Conservation (phyloP, 2,888 invertebrate genomes). For the Chouioia cunea region DNA sequence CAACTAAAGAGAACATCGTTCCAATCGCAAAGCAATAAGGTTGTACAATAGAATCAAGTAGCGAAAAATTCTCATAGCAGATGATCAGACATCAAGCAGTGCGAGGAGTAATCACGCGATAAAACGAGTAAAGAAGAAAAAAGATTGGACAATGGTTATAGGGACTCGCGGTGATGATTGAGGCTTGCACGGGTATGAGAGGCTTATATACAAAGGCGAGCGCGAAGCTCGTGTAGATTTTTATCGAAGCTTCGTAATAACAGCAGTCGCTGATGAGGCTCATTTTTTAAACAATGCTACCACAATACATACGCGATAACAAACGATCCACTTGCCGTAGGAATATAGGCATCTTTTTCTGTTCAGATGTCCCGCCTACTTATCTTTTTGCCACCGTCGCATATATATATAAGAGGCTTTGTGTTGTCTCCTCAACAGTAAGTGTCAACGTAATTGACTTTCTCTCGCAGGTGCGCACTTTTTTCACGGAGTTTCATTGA, state of each 20-base stretch:
- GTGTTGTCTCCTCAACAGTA: constrained; percentile 17
- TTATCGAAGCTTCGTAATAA: constrained; percentile 40
- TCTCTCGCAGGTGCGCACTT: not conserved
- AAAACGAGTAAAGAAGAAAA: not conserved
- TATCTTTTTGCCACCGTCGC: not conserved
- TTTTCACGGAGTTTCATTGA: no score
- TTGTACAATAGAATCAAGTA: no score
- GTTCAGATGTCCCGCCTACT: not conserved
- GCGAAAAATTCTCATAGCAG: no score
- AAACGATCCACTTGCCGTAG: constrained; percentile 1
- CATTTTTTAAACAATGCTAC: constrained; percentile 30
- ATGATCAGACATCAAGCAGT: not conserved
- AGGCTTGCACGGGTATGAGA: not conserved
- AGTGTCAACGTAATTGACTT: constrained; percentile 23
- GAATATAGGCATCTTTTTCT: constrained; percentile 2
- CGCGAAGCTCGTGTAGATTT: constrained; percentile 32
- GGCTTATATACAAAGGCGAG: not conserved
- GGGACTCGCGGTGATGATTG: constrained; percentile 28
- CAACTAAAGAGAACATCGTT: no score
- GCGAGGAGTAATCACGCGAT: constrained; percentile 25
- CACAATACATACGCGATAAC: not conserved
- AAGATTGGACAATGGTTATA: constrained; percentile 22
- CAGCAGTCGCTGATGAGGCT: constrained; percentile 39
- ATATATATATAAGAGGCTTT: constrained; percentile 18
- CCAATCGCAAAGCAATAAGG: no score